phyloP scores from a whole-genome alignment of 2,113 vertebrate species.

The Pluvialis apricaria region DNA sequence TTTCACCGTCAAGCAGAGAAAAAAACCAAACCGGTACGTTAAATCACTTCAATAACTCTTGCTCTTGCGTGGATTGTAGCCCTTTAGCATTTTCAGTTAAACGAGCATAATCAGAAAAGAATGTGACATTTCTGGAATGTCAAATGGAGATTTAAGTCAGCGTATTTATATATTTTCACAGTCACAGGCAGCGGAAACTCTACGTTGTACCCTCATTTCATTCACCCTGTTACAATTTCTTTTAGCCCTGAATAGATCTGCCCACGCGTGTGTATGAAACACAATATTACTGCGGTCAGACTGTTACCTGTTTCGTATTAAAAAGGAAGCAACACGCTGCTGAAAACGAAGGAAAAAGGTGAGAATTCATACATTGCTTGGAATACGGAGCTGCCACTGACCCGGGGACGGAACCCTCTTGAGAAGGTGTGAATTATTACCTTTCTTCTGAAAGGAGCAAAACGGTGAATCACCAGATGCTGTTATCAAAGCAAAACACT shows the following conservation, averaged over 20 bases:
- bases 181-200: fast-evolving
- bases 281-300: not conserved
- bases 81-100: not conserved
- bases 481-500: not conserved
- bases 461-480: too few species aligned
- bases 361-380: not conserved
- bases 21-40: fast-evolving
- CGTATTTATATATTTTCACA: not conserved
- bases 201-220: fast-evolving
- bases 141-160: not conserved
- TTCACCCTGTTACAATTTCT: not conserved
- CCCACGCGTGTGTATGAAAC: fast-evolving
- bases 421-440: not conserved
- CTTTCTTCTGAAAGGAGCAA: not conserved
- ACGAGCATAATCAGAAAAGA: fast-evolving
- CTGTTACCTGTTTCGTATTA: not conserved
- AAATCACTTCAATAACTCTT: not conserved
- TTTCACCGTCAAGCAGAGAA: not conserved
- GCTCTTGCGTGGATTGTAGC: not conserved
- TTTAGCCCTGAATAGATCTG: not conserved
- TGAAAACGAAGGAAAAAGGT: not conserved
- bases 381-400: not conserved
- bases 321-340: not conserved
- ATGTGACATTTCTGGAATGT: not conserved
- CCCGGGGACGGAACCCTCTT: fast-evolving